These are phyloP conservation scores for Metaphire vulgaris DNA, from an alignment of 1,140 invertebrate species.

Conservation along the genomic window DNA sequence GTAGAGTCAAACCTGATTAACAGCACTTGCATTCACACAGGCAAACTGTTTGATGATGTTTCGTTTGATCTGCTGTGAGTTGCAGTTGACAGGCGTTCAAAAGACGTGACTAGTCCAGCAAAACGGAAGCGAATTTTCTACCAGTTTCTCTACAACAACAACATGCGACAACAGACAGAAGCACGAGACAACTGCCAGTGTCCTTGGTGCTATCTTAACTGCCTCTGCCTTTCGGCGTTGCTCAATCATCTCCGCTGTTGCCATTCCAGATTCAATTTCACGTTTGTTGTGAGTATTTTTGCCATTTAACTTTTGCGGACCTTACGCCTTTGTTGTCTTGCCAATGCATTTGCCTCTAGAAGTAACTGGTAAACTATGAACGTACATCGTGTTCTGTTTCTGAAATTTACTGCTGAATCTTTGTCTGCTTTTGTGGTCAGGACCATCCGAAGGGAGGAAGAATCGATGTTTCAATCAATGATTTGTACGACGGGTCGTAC, in stretches of 20 bases:
- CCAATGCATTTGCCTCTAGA: too few species aligned
- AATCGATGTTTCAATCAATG: conserved; percentile 91
- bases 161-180: conserved; percentile 87
- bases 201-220: conserved; percentile 90
- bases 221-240: conserved; percentile 75
- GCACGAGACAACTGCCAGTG: conserved; percentile 83
- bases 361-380: too few species aligned
- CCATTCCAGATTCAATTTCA: conserved; percentile 87
- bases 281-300: conserved; percentile 66
- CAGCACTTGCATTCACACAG: too few species aligned
- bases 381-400: too few species aligned
- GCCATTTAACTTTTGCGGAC: not conserved
- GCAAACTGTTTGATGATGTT: too few species aligned
- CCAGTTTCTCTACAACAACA: conserved; percentile 92
- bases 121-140: conserved; percentile 69
- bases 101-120: not conserved
- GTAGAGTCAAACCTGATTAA: too few species aligned
- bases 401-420: too few species aligned
- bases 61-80: too few species aligned
- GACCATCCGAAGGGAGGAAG: conserved; percentile 74
- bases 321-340: conserved; percentile 1
- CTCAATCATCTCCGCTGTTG: conserved; percentile 88
- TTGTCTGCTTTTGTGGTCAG: too few species aligned
- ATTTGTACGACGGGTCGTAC: conserved; percentile 89
- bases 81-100: not conserved